Percentiles rank a stretch among this genome's conserved stretches.
phyloP scores from a whole-genome alignment of 2,797 vertebrate genomes.

The Dendrocincla tyrannina region DNA sequence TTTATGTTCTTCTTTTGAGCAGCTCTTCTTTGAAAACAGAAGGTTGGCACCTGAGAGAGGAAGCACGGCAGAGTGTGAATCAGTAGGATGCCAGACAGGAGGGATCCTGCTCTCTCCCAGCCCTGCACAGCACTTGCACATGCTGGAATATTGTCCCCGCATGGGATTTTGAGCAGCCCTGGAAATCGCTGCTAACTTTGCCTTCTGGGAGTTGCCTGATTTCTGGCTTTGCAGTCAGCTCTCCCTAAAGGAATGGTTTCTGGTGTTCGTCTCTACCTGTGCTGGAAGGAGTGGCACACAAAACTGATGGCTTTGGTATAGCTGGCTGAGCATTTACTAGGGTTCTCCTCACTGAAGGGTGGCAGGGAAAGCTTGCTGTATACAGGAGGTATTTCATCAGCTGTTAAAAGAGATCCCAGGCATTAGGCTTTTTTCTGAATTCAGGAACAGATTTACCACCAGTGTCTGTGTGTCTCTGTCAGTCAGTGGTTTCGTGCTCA shows the following conservation, averaged over 20 bases:
- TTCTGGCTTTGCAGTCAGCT: background rate
- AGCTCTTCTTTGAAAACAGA: slow-evolving; percentile 30
- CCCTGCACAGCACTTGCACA: background rate
- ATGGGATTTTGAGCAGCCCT: background rate
- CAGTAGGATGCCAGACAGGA: slow-evolving; percentile 16
- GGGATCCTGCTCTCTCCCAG: background rate
- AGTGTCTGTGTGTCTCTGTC: background rate
- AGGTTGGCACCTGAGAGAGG: slow-evolving; percentile 47
- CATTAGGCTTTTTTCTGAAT: background rate
- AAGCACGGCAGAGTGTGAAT: background rate
- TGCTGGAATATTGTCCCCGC: background rate
- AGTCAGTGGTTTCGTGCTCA: background rate
- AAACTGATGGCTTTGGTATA: background rate
- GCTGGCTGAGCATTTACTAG: background rate
- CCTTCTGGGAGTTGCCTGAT: background rate
- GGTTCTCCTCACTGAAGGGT: background rate
- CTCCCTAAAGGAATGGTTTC: background rate
- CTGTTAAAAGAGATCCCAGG: background rate
- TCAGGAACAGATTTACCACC: background rate
- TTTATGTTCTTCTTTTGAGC: background rate
- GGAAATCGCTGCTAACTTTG: background rate
- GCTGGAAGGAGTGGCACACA: background rate
- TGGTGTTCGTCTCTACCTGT: background rate
- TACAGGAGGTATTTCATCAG: background rate
- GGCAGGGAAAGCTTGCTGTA: background rate